Evolutionary conservation across 1,140 invertebrate species (phyloP).

Genomic region (Agrypnia vestita): DNA sequence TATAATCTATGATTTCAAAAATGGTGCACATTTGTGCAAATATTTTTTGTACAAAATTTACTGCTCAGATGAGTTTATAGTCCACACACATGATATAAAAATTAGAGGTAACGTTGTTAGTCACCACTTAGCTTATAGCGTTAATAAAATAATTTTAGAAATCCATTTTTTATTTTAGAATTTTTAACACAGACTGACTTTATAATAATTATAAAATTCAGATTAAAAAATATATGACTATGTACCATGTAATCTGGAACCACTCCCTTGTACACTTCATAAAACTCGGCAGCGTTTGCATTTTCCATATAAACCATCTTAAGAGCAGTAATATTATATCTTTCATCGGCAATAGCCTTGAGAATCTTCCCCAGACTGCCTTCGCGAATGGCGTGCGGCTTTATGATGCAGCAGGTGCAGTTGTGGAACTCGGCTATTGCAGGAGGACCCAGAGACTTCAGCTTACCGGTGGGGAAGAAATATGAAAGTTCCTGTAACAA

Average conservation of each 20-base stretch:
- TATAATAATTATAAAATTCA: too few relatives aligned
- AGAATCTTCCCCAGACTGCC: conserved; percentile 83
- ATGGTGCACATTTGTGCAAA: too few relatives aligned
- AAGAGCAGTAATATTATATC: conserved; percentile 85
- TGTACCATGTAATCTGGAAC: conserved; percentile 84
- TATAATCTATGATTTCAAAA: too few relatives aligned
- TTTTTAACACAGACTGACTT: too few relatives aligned
- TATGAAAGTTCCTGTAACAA: conserved; percentile 76
- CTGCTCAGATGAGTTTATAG: too few relatives aligned
- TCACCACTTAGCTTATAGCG: too few relatives aligned
- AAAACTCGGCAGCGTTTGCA: conserved; percentile 90
- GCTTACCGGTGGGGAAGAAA: conserved; percentile 77
- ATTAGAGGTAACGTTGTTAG: too few relatives aligned
- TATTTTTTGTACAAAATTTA: too few relatives aligned
- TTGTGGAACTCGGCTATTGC: conserved; percentile 77
- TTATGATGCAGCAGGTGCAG: conserved; percentile 90
- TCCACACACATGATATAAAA: too few relatives aligned
- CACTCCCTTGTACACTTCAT: conserved; percentile 95
- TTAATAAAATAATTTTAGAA: too few relatives aligned
- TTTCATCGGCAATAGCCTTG: conserved; percentile 81
- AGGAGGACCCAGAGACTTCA: conserved; percentile 68
- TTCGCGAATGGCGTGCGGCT: conserved; percentile 90
- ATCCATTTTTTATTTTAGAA: too few relatives aligned
- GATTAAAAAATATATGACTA: conserved; percentile 26
- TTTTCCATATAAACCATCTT: conserved; percentile 86